Evolutionary conservation across 2,888 invertebrate species (phyloP).

Genomic region (Lepidocyrtoides sp.): DNA sequence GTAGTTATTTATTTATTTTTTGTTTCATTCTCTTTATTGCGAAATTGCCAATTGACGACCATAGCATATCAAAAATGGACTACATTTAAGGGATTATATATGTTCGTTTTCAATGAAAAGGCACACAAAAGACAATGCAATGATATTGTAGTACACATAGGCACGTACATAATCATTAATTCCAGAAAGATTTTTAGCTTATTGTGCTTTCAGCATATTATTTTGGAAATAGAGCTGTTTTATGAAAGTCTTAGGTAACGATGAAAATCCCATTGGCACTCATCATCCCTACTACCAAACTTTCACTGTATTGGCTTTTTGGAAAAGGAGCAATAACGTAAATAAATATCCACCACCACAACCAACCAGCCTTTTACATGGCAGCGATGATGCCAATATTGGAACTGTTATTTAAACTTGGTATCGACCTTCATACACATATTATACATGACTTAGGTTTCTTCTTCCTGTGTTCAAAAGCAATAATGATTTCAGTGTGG

Average conservation of each 20-base stretch:
- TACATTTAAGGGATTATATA: too few relatives aligned
- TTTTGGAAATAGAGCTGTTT: neutral
- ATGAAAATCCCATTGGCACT: conserved; percentile 43
- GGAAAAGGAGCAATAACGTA: neutral
- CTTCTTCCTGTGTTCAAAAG: too few relatives aligned
- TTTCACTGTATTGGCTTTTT: neutral
- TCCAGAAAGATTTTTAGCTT: too few relatives aligned
- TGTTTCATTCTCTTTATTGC: neutral
- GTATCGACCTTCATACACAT: too few relatives aligned
- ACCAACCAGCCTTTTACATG: neutral
- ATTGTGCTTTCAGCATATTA: too few relatives aligned
- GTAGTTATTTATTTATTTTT: neutral
- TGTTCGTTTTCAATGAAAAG: conserved; percentile 22
- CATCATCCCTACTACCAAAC: neutral
- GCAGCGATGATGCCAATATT: too few relatives aligned
- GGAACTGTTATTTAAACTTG: too few relatives aligned
- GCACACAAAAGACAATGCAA: conserved; percentile 1
- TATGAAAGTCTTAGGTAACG: neutral
- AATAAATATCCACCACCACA: neutral
- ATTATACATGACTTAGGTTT: too few relatives aligned
- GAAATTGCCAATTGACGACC: too few relatives aligned
- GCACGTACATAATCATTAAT: neutral
- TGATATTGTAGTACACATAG: neutral
- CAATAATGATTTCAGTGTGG: too few relatives aligned
- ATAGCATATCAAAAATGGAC: too few relatives aligned